Evolutionary conservation across 92 coral and sea anemone species (phyloP), one percentile per base, ranked within the genome.

Genomic region (Umimayanthus kanabou): DNA sequence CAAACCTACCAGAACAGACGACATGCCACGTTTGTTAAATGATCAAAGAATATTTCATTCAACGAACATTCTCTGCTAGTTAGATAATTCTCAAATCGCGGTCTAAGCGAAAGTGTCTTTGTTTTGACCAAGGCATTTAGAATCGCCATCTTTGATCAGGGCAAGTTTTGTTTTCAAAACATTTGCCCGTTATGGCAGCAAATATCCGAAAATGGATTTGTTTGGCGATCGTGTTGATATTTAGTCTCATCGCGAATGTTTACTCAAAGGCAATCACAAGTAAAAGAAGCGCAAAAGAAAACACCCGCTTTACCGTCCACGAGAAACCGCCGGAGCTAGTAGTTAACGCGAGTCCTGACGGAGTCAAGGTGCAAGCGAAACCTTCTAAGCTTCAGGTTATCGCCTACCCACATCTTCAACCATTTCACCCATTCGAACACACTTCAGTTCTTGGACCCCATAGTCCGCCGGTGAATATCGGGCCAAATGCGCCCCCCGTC

Each of bases 401-500:
- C 79, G 98, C 99, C 79, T 95, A 95, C 72, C 98, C 98, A 33
- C 96, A 95, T 88, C 88, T 96, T 79, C 96, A 92, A 61, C 95
- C 96, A 47, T 96, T 93, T 85, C 96, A 95, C 89, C 97, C 96
- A 15, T 96, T 88, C 49, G 99, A 97, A 55, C 99, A 97, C 88
- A 97, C 99, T 11, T 95, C 99, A 4, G 98, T 95, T n/a, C 89
- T 97, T 71, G 99, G 99, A 20, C 99, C 99, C 53, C 99, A 97
- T 71, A 95, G 98, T 72, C 99, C 99, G 28, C 99, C 99, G n/a
- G 96, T 97, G 73, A 95, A 97, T 86, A 97, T 97, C 67, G 99
- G 99, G 37, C 99, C 99, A 39, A 96, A 97, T 86, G 99, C 99
- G 61, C 99, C 99, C 70, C 99, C 99, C 18, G 99, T 97, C 73